These are phyloP conservation scores for Montipora cactus DNA, from an alignment of 64 coral and sea anemone genomes.

Conservation along the genomic window DNA sequence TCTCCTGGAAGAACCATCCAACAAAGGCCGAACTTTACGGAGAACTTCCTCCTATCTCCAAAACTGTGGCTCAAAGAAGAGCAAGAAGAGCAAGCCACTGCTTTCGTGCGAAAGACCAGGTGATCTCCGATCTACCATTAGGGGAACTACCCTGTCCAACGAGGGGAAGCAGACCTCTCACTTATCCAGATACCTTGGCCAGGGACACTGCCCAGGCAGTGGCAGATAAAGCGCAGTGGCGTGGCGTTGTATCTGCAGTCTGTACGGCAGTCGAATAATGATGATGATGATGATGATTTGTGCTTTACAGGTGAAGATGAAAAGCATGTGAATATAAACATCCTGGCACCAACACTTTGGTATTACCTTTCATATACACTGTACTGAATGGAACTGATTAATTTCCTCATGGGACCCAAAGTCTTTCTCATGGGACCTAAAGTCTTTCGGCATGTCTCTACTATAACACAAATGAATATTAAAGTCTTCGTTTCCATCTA, in stretches of 20 bases:
- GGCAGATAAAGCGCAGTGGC: not conserved
- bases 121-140: not conserved
- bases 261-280: not conserved
- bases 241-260: not conserved
- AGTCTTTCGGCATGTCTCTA: too few species aligned
- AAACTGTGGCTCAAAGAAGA: constrained; percentile 28
- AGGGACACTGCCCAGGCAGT: constrained; percentile 27
- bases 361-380: too few species aligned
- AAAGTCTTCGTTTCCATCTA: too few species aligned
- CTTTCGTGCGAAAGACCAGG: constrained; percentile 22
- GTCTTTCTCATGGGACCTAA: too few species aligned
- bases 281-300: not conserved
- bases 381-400: too few species aligned
- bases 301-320: too few species aligned
- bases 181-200: not conserved
- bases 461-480: too few species aligned
- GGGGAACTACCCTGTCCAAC: constrained; percentile 18
- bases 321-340: too few species aligned
- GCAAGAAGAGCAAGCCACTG: not conserved
- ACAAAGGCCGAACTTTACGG: constrained; percentile 22
- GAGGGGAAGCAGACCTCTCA: constrained; percentile 13
- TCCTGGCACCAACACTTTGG: too few species aligned
- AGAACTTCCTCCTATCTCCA: constrained; percentile 4
- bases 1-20: constrained; percentile 24
- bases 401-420: too few species aligned